Evolutionary conservation across 2,888 invertebrate genomes (phyloP).

Genomic region (Synergus gifuensis): DNA sequence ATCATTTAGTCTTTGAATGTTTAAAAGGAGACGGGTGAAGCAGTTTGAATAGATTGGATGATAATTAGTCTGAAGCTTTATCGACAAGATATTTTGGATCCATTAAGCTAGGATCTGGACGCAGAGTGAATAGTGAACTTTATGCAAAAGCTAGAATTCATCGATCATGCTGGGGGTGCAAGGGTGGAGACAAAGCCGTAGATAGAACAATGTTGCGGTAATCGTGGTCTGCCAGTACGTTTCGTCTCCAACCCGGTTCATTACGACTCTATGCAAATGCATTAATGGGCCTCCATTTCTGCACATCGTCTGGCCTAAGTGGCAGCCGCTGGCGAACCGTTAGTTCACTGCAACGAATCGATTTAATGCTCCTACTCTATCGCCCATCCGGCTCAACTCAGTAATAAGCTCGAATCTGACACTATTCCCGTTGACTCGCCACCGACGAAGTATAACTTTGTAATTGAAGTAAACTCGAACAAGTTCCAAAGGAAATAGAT

Average conservation of each 20-base stretch:
- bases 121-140: constrained; percentile 21
- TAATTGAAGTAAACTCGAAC: constrained; percentile 54
- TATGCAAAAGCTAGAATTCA: constrained; percentile 42
- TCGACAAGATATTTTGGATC: constrained; percentile 35
- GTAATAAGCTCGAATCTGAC: constrained; percentile 54
- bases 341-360: constrained; percentile 49
- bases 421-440: constrained; percentile 49
- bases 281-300: constrained; percentile 54
- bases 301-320: constrained; percentile 46
- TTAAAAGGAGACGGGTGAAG: not conserved
- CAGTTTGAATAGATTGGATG: constrained; percentile 22
- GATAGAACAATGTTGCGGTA: constrained; percentile 51
- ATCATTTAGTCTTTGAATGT: constrained; percentile 33
- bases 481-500: constrained; percentile 46
- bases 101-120: constrained; percentile 9
- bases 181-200: constrained; percentile 43
- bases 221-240: constrained; percentile 44
- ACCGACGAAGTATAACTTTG: constrained; percentile 48
- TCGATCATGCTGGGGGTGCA: constrained; percentile 12
- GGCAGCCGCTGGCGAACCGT: constrained; percentile 42
- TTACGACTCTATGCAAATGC: constrained; percentile 53
- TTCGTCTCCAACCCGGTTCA: constrained; percentile 45
- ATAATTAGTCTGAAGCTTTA: constrained; percentile 21
- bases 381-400: constrained; percentile 39
- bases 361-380: constrained; percentile 48